Evolutionary conservation across 2,797 vertebrate species (phyloP).

Genomic region (Epinephelus awoara): DNA sequence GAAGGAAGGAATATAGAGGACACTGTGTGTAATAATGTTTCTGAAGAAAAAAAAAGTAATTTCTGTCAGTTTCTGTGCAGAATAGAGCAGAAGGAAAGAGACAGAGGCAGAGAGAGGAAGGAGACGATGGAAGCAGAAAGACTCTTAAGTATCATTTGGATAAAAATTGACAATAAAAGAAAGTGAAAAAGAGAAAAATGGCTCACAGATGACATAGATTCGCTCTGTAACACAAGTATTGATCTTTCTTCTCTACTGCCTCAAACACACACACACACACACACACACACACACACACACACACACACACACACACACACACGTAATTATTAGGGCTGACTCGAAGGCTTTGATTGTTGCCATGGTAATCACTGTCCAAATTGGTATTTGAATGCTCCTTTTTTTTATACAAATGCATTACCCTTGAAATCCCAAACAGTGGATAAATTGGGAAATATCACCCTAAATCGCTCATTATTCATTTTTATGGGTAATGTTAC

Average conservation of each 20-base stretch:
- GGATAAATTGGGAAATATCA: too few species aligned
- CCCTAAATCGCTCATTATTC: too few species aligned
- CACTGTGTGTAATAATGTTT: background rate
- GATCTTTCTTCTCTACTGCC: slow-evolving; percentile 49
- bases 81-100: background rate
- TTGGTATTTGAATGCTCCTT: too few species aligned
- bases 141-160: background rate
- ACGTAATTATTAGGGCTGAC: background rate
- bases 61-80: background rate
- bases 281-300: slow-evolving; percentile 36
- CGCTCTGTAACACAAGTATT: slow-evolving; percentile 44
- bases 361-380: too few species aligned
- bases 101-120: too few species aligned
- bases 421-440: too few species aligned
- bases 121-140: background rate
- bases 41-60: background rate
- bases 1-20: background rate
- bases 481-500: too few species aligned
- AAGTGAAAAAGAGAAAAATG: background rate
- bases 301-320: background rate
- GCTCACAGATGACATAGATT: slow-evolving; percentile 63
- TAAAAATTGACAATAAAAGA: background rate
- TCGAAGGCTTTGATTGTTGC: too few species aligned
- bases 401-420: too few species aligned
- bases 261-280: slow-evolving; percentile 15